Evolutionary conservation across 2,113 vertebrate species (phyloP).

Genomic region (Spea bombifrons): DNA sequence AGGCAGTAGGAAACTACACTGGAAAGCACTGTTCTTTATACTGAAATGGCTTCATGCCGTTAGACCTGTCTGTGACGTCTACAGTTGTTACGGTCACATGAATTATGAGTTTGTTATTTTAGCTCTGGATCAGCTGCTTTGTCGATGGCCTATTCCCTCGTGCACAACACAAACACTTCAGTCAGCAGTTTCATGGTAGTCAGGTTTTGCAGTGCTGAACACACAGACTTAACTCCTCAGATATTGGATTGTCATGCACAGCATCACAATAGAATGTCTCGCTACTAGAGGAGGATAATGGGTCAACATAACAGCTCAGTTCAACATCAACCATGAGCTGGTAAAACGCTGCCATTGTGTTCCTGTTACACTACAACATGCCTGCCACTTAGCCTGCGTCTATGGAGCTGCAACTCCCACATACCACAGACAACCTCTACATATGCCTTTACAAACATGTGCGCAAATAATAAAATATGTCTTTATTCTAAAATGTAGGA

Average conservation of each 20-base stretch:
- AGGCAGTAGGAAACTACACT: not conserved
- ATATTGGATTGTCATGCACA: slow-evolving; percentile 12
- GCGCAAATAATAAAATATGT: too few relatives aligned
- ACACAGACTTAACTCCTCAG: slow-evolving; percentile 8
- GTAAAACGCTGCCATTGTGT: too few relatives aligned
- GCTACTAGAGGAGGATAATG: too few relatives aligned
- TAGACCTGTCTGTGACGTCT: slow-evolving; percentile 7
- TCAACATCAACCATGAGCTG: too few relatives aligned
- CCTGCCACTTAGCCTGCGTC: too few relatives aligned
- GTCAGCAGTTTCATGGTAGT: slow-evolving; percentile 40
- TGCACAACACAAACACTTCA: slow-evolving; percentile 31
- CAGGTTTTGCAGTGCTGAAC: slow-evolving; percentile 46
- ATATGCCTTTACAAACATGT: too few relatives aligned
- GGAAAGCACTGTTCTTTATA: slow-evolving; percentile 6
- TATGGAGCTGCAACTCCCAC: too few relatives aligned
- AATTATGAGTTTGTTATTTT: slow-evolving; percentile 29
- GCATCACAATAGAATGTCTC: not conserved
- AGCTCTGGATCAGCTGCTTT: slow-evolving; percentile 48
- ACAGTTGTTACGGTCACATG: not conserved
- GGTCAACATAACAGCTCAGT: too few relatives aligned
- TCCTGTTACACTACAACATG: too few relatives aligned
- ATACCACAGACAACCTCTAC: too few relatives aligned
- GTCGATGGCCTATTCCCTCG: slow-evolving; percentile 37
- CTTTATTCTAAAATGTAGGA: too few relatives aligned
- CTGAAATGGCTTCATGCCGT: slow-evolving; percentile 29